A percentile compares a stretch with the other conserved stretches of the same genome.
Conservation (phyloP, 1,140 invertebrate genomes). For the Sitodiplosis mosellana region DNA sequence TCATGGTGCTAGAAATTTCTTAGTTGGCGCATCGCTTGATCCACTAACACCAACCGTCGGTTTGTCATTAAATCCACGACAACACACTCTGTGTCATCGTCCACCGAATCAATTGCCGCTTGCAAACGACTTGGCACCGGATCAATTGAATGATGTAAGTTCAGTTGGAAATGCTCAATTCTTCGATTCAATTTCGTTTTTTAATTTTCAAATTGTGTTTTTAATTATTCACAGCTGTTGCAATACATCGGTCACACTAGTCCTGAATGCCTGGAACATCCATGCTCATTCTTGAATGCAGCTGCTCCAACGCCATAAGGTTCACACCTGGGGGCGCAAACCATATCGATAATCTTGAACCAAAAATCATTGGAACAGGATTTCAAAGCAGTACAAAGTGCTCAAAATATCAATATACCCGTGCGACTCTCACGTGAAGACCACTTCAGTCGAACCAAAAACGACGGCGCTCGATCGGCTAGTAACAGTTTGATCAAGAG, state of each 20-base stretch:
- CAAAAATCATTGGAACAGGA: constrained; percentile 62
- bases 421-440: constrained; percentile 1
- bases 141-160: constrained; percentile 82
- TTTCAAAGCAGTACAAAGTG: constrained; percentile 31
- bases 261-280: constrained; percentile 66
- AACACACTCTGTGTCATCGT: constrained; percentile 48
- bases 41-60: constrained; percentile 16
- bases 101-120: constrained; percentile 58
- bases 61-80: constrained; percentile 29
- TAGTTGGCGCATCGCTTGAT: constrained; percentile 11
- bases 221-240: constrained; percentile 40
- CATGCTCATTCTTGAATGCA: constrained; percentile 47
- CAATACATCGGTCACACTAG: constrained; percentile 83
- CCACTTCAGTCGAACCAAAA: neutral
- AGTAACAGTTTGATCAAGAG: neutral
- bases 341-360: constrained; percentile 63
- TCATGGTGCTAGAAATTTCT: neutral
- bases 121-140: constrained; percentile 62
- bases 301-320: constrained; percentile 47
- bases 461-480: neutral
- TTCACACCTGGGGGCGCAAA: constrained; percentile 55
- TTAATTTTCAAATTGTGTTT: constrained; percentile 1
- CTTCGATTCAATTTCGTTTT: neutral
- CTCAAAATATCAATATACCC: constrained; percentile 9
- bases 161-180: constrained; percentile 3